Percentiles rank a stretch among this genome's conserved stretches.
phyloP scores from a whole-genome alignment of 1,140 invertebrate species.

The Drosophila virilis region DNA sequence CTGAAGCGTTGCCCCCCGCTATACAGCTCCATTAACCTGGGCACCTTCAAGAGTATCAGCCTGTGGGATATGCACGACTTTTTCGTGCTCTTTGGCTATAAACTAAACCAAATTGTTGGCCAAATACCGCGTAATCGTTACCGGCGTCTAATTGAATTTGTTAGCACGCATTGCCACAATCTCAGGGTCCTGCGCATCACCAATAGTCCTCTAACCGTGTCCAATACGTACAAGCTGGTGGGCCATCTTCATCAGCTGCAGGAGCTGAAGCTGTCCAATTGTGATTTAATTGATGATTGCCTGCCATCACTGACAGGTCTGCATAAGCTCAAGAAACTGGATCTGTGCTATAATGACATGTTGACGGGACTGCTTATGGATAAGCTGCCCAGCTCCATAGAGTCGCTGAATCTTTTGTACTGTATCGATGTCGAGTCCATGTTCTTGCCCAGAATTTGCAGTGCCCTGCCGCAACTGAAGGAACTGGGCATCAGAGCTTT shows the following conservation, averaged over 20 bases:
- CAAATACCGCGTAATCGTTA: neutral
- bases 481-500: neutral
- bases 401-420: neutral
- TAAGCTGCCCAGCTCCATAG: neutral
- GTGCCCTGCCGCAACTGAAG: neutral
- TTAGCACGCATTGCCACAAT: neutral
- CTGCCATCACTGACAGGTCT: neutral
- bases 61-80: conserved; percentile 14
- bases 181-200: neutral
- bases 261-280: neutral
- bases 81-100: neutral
- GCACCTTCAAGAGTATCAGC: neutral
- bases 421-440: neutral
- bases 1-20: neutral
- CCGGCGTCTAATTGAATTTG: neutral
- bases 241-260: neutral
- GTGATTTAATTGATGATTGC: neutral
- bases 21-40: neutral
- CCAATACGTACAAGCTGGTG: neutral
- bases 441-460: conserved; percentile 1
- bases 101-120: neutral
- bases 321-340: neutral
- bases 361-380: conserved; percentile 2
- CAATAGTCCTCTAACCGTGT: neutral
- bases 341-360: neutral